Evolutionary conservation across 2,797 vertebrate genomes (phyloP), one percentile per base, ranked within the genome.

Genomic region (Enteromius treurensis): DNA sequence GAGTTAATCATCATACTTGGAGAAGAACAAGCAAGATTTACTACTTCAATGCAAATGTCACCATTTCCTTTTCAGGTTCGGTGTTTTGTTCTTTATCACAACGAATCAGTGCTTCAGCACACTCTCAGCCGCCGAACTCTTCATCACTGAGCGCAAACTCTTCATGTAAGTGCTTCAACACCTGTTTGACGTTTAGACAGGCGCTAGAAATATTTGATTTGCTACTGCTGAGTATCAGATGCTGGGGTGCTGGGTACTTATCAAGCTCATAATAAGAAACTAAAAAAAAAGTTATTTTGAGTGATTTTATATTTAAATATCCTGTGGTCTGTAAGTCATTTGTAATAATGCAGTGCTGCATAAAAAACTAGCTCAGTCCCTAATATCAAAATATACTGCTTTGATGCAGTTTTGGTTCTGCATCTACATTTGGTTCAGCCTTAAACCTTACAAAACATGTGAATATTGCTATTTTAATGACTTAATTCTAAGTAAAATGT

Each of bases 51-150:
- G 19, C 11, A 74, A 74, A 19, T 4, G 58, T 47, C n/a, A 4
- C 0, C 1, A 6, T 26, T 47, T 60, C 7, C 9, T 49, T 78
- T 49, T 83, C 88, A 99, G 98, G 90, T 94, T 96, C 55, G 97
- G 97, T 0, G 96, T 95, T 3, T 92, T 99, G 88, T 99, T 98
- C 91, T 98, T 99, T 90, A 93, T 99, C 89, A 95, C 95, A 0
- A 96, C 94, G 73, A 96, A 99, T 87, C 96, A 97, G 93, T 99
- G 97, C 88, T 99, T 99, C 92, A 96, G 89, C 92, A 96, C 97
- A 0, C 74, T 98, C 65, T 96, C 97, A 1, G 94, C 96, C 1
- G 93, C 97, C 15, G 97, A 99, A 84, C 95, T 99, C 85, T 98
- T 99, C 2, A 93, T 99, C 82, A 87, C 87, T 0, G 97, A 99